phyloP scores from a whole-genome alignment of 2,888 invertebrate species.

The Latrodectus hesperus region DNA sequence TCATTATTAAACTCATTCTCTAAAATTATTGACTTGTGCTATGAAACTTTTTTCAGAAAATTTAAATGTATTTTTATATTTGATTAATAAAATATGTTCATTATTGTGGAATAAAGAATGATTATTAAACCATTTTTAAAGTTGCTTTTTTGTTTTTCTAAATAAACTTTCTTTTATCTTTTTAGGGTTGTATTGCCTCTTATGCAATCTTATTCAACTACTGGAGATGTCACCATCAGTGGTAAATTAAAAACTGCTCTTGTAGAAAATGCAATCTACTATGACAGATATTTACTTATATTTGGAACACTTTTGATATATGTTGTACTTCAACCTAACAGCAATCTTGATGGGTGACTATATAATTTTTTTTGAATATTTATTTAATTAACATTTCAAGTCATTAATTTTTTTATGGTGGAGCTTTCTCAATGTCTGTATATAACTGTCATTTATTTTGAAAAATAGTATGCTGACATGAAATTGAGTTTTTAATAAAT shows the following conservation, averaged over 20 bases:
- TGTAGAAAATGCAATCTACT: constrained; percentile 98
- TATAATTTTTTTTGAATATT: neutral
- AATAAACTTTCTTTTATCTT: constrained; percentile 71
- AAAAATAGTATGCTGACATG: too few relatives aligned
- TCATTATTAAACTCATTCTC: too few relatives aligned
- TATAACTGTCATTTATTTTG: too few relatives aligned
- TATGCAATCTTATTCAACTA: constrained; percentile 99
- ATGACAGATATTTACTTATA: constrained; percentile 95
- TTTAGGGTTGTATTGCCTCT: constrained; percentile 94
- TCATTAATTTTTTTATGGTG: too few relatives aligned
- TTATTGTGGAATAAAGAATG: neutral
- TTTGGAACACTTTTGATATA: constrained; percentile 96
- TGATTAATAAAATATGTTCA: neutral
- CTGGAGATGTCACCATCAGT: constrained; percentile 96
- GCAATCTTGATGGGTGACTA: constrained; percentile 88
- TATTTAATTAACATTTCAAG: too few relatives aligned
- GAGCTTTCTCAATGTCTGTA: too few relatives aligned
- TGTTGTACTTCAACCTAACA: constrained; percentile 91
- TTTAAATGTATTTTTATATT: neutral
- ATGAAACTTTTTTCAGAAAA: too few relatives aligned
- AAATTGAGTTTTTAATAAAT: too few relatives aligned
- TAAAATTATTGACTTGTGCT: too few relatives aligned
- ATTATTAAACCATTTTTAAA: neutral
- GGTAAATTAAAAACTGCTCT: constrained; percentile 95
- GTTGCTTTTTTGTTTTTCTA: neutral